These are phyloP conservation scores for Trachelus stipa DNA, from an alignment of 2,888 invertebrate species.

Conservation along the genomic window DNA sequence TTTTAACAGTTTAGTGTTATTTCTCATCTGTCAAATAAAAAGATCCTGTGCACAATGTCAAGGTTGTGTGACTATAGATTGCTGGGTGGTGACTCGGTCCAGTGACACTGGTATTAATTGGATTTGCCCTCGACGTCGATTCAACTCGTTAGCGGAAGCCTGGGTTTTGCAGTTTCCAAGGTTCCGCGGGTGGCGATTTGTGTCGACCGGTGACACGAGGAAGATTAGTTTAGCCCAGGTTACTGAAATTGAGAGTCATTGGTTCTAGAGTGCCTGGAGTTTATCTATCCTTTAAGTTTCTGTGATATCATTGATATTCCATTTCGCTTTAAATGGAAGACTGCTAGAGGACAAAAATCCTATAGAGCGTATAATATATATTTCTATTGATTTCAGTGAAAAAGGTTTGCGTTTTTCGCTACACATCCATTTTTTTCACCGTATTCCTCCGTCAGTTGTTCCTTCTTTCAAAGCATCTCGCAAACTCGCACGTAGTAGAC, in stretches of 20 bases:
- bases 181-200: neutral
- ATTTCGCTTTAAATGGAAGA: neutral
- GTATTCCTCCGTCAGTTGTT: neutral
- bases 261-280: neutral
- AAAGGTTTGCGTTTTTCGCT: neutral
- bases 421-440: neutral
- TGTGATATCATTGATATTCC: neutral
- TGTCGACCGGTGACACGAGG: neutral
- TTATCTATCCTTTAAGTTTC: neutral
- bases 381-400: neutral
- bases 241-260: neutral
- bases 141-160: neutral
- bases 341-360: neutral
- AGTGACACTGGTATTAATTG: neutral
- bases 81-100: neutral
- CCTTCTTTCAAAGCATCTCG: neutral
- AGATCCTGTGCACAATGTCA: neutral
- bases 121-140: neutral
- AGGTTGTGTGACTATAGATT: neutral
- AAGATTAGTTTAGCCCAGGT: neutral
- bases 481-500: neutral
- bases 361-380: neutral
- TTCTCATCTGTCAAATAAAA: neutral
- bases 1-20: neutral
- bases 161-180: neutral